These are phyloP conservation scores for Parapsyche elsis DNA, from an alignment of 1,140 invertebrate genomes.

Conservation along the genomic window DNA sequence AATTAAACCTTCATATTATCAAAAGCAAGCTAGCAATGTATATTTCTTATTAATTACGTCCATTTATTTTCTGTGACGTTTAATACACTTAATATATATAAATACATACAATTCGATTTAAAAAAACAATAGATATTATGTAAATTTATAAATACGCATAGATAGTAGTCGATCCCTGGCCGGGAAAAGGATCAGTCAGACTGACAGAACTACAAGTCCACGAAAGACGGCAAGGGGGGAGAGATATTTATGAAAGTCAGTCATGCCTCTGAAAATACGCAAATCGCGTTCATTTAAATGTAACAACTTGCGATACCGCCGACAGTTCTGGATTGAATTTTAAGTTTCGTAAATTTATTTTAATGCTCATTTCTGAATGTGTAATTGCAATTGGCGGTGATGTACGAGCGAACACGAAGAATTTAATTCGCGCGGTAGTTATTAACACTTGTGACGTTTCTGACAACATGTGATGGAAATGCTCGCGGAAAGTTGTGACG, in stretches of 20 bases:
- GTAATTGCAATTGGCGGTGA: conserved; percentile 2
- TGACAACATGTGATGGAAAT: neutral
- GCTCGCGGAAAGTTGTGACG: neutral
- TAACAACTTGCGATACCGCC: conserved; percentile 48
- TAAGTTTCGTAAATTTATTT: conserved; percentile 35
- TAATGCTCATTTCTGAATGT: conserved; percentile 1
- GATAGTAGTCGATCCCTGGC: neutral
- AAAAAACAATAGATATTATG: too few relatives aligned
- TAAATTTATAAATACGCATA: too few relatives aligned
- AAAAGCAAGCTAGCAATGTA: too few relatives aligned
- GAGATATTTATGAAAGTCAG: conserved; percentile 53
- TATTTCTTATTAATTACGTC: too few relatives aligned
- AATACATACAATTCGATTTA: too few relatives aligned
- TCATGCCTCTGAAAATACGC: conserved; percentile 51
- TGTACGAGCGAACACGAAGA: neutral
- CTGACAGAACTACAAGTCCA: conserved; percentile 37
- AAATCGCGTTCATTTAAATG: conserved; percentile 55
- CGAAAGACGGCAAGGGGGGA: conserved; percentile 34
- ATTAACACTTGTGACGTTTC: neutral
- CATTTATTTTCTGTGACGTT: too few relatives aligned
- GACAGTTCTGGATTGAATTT: conserved; percentile 45
- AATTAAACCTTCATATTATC: too few relatives aligned
- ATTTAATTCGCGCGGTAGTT: neutral
- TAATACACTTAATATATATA: too few relatives aligned
- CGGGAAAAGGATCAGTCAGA: conserved; percentile 37